Percentiles rank a stretch among this genome's conserved stretches.
phyloP scores from a whole-genome alignment of 2,888 invertebrate genomes.

The Oasisia sp. region DNA sequence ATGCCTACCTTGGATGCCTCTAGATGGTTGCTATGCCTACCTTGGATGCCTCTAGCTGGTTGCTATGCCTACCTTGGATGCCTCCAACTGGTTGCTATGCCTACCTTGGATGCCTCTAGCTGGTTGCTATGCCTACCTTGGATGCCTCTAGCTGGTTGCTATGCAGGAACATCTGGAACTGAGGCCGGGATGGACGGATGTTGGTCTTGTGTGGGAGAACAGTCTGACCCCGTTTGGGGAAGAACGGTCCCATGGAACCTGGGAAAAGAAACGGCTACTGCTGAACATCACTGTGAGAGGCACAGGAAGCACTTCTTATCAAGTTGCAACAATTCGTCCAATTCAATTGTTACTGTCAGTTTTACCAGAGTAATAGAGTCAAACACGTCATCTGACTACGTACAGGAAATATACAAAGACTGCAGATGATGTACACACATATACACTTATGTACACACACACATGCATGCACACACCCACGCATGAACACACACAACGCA shows the following conservation, averaged over 20 bases:
- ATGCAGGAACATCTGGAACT: constrained; percentile 87
- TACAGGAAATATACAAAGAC: not conserved
- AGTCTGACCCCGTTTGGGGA: constrained; percentile 77
- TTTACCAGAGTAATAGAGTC: not conserved
- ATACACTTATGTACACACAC: not conserved
- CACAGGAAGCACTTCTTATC: not conserved
- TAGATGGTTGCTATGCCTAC: too few species aligned
- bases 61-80: too few species aligned
- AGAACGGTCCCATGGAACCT: constrained; percentile 80
- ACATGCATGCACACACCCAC: not conserved
- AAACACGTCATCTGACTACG: not conserved
- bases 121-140: constrained; percentile 68
- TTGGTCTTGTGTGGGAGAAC: constrained; percentile 72
- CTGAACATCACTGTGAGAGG: not conserved
- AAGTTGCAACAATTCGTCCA: not conserved
- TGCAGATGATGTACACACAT: too few species aligned
- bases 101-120: not conserved
- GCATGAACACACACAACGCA: too few species aligned
- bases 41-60: too few species aligned
- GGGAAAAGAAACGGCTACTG: constrained; percentile 62
- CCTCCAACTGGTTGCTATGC: not conserved
- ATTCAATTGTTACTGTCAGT: not conserved
- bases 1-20: too few species aligned
- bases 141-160: constrained; percentile 78
- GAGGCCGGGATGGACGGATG: constrained; percentile 80